These are phyloP conservation scores for Drosophila multiciliata DNA, from an alignment of 2,888 invertebrate species.

Conservation along the genomic window DNA sequence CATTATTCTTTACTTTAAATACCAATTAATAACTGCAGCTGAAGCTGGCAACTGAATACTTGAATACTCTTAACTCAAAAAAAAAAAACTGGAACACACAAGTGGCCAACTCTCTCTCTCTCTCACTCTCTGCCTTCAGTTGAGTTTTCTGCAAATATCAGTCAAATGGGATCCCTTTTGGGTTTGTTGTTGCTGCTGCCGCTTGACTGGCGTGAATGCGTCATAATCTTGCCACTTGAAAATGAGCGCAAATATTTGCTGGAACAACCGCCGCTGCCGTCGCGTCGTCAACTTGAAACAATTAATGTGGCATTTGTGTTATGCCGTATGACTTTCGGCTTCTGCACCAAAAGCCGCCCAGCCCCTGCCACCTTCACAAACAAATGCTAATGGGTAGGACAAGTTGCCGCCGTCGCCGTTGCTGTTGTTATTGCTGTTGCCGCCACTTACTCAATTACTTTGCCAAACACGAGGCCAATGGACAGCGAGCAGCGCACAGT, in stretches of 20 bases:
- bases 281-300: conserved; percentile 74
- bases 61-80: conserved; percentile 12
- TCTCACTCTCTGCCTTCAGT: background rate
- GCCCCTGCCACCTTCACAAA: conserved; percentile 73
- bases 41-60: conserved; percentile 55
- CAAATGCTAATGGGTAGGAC: conserved; percentile 82
- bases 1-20: conserved; percentile 81
- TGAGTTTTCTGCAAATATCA: conserved; percentile 69
- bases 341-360: conserved; percentile 60
- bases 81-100: conserved; percentile 74
- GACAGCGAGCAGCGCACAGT: conserved; percentile 47
- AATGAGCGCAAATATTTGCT: conserved; percentile 71
- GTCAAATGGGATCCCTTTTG: conserved; percentile 22
- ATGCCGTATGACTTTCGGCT: conserved; percentile 79
- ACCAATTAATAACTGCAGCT: conserved; percentile 81
- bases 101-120: conserved; percentile 54
- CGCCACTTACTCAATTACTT: conserved; percentile 81
- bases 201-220: conserved; percentile 77
- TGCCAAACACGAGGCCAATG: conserved; percentile 69
- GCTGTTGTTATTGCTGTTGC: conserved; percentile 36
- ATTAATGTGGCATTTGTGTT: conserved; percentile 82
- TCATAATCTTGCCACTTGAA: conserved; percentile 82
- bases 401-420: conserved; percentile 64
- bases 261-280: conserved; percentile 50
- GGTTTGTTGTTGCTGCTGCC: conserved; percentile 22